Base-by-base conservation (phyloP, 2,797 vertebrate species). In the Peromyscus attwateri region DNA sequence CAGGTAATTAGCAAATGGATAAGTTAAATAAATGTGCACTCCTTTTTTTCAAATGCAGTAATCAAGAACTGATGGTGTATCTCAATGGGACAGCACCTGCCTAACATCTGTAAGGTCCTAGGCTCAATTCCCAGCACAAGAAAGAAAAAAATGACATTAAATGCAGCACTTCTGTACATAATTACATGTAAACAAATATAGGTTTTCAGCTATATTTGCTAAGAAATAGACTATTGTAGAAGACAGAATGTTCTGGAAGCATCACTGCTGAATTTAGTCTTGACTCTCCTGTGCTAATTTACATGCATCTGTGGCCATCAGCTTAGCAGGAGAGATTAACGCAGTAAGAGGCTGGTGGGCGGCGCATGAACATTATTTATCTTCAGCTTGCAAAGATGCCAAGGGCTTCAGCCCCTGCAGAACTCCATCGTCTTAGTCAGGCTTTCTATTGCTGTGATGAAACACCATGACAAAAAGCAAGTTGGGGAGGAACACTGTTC, bases 171-270 rank as follows among this genome's bases (percentile, higher is more conserved):
- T 95, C 31, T 96, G 92, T 55, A 31, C 37, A 83, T 49, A 95
- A 89, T 87, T 87, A 70, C 21, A 95, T 1, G 19, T 79, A 34
- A 80, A 71, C 37, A 77, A 84, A 13, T n/a, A n/a, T n/a, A n/a
- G 7, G 90, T 16, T 96, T 87, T 88, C 60, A 87, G 52, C 62
- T 95, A 83, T 73, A 90, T 89, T 85, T 96, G 12, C 57, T 87
- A 95, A 75, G 25, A 84, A 49, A 91, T 55, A 75, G 81, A 87
- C 27, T 21, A 37, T 27, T 87, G 66, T 87, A 31, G 49, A 87
- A 49, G 19, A 49, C 1, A 68, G 19, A 85, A 85, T 85, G 64
- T 49, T 70, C 64, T 70, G 6, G 31, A 52, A 55, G 66, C 17
- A 37, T 83, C 52, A 37, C n/a, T 76, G 40, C 12, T 70, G 27